Percentiles rank a stretch among this genome's conserved stretches.
Evolutionary conservation across 2,888 invertebrate genomes (phyloP).

Genomic region (Ischnura elegans): DNA sequence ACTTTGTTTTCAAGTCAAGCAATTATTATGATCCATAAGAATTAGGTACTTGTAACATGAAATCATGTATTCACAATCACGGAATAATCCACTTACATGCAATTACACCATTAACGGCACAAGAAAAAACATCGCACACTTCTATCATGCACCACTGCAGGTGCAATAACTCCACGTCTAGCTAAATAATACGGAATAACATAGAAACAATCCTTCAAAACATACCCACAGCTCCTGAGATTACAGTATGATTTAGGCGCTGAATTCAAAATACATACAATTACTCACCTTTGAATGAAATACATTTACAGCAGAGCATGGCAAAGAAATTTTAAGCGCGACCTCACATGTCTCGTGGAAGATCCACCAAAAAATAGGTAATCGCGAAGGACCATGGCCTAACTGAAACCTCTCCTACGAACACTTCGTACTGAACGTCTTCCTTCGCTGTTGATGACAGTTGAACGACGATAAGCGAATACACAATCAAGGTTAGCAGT

Average conservation of each 20-base stretch:
- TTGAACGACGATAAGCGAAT: neutral
- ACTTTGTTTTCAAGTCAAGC: too few relatives aligned
- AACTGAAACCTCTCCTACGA: constrained; percentile 54
- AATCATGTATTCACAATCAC: neutral
- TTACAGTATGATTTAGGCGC: constrained; percentile 27
- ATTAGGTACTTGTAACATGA: neutral
- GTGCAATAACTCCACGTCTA: too few relatives aligned
- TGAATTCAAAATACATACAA: constrained; percentile 50
- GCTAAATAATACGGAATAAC: neutral
- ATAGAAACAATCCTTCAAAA: neutral
- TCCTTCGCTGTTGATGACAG: neutral
- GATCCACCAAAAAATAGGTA: constrained; percentile 30
- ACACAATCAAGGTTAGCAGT: neutral
- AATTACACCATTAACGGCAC: neutral
- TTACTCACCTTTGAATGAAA: constrained; percentile 63
- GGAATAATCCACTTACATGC: neutral
- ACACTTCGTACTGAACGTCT: constrained; percentile 46
- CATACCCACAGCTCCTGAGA: constrained; percentile 40
- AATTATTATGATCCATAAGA: too few relatives aligned
- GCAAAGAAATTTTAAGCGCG: constrained; percentile 51
- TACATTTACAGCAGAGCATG: constrained; percentile 66
- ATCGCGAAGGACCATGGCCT: constrained; percentile 54
- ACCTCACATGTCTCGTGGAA: constrained; percentile 60
- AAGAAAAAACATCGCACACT: too few relatives aligned
- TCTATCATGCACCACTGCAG: too few relatives aligned